Base-by-base conservation (phyloP, 2,113 vertebrate species). In the Mesoclemmys tuberculata region DNA sequence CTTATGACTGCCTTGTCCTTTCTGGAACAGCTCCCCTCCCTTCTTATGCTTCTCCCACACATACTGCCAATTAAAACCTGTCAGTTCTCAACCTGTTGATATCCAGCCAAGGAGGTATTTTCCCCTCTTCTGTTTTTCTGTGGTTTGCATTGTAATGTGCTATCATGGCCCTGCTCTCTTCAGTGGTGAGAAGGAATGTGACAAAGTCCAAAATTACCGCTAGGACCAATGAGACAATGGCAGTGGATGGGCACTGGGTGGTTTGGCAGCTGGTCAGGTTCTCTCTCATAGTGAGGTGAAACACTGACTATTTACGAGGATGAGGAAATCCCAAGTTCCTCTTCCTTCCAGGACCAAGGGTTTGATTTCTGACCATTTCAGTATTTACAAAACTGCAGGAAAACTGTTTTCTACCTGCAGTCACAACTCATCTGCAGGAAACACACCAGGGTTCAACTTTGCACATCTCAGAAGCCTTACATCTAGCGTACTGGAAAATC, bases 401-500 rank as follows among this genome's bases (percentile, higher is more conserved):
- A 38, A 38, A 38, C n/a, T 35, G 31, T 27, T 61, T 84, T 46
- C 2, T 29, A 22, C 5, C 5, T 24, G 82, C 3, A 13, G 61
- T 27, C 44, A 0, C 8, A 44, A 68, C 2, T 79, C 91, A 41
- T 41, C 48, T 0, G 0, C 0, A 1, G 51, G 85, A 92, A 88
- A 41, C 0, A 2, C 21, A 35, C 31, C 80, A 79, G 91, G 64
- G 64, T 38, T 71, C n/a, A 10, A 19, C n/a, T 78, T 49, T 18
- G 21, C 24, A 44, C 80, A 56, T 0, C 0, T 82, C 74, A 85
- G 78, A 48, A 84, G 6, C 26, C 26, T 16, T 44, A 58, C 35
- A 27, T 29, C 49, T 51, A 64, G 41, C 80, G 1, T 2, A 46
- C 46, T 48, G 29, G 5, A 35, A 68, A 6, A 19, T 44, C 38